Base-by-base conservation (phyloP, 1,140 invertebrate species). In the Microplitis demolitor region DNA sequence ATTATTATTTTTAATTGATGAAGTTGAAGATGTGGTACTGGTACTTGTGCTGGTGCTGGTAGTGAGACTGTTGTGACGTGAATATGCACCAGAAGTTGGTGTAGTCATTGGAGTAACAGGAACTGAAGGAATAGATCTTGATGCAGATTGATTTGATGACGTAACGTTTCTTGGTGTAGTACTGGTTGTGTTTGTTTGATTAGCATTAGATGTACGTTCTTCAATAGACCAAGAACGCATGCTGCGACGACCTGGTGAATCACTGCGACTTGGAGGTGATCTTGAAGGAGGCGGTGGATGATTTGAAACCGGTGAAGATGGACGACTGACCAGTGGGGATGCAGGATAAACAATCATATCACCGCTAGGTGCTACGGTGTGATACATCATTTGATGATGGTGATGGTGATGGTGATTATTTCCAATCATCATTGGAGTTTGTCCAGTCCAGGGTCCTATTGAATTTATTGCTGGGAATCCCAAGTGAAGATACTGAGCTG, bases 261-360 rank as follows among this genome's bases (percentile, higher is more conserved):
- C 72, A 58, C 82, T 72, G 13, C 80, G 77, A 35, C 79, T 74
- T 58, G 80, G 80, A 33, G 88, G 86, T 51, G 87, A 88, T 68
- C 83, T 86, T 60, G 85, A 84, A 54, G 87, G 79, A 78, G 86
- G 86, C 64, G 86, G 85, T 60, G 84, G 87, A 71, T 83, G 80
- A 4, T 87, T 88, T 68, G 87, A 87, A 35, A 86, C 87, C 11
- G 87, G 87, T 61, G 88, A 88, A 8, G 86, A 87, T 71, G 87
- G 87, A 4, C 85, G 86, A 75, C 87, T 88, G 76, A 87, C 84
- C 78, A 87, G 81, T 4, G 87, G 88, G 33, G 88, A 88, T 54
- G 81, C 77, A 14, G 86, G 84, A 79, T 86, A 87, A 73, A 81
- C 74, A 74, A 85, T 70, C 67, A 83, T 78, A 8, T 87, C 85